Evolutionary conservation across 53 echinoderm and acorn worm species (phyloP), one percentile per base, ranked within the genome.

Genomic region (Luidia sarsii): DNA sequence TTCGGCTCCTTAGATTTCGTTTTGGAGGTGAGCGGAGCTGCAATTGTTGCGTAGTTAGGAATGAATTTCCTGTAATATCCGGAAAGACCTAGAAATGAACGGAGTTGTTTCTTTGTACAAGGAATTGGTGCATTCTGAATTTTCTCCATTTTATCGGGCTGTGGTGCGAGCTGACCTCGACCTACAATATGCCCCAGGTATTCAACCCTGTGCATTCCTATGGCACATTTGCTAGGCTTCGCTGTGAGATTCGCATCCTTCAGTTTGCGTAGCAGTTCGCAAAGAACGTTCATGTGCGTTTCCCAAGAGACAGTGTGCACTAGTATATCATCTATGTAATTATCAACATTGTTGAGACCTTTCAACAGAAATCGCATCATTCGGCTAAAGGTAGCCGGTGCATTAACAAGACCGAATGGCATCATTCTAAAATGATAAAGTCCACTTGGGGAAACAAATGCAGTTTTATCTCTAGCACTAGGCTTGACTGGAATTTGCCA

Each of bases 311-410:
- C 16, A 4, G 85, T 62, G 33, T 77, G 69, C 14, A 86, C 48
- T 9, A 86, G 53, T 24, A 86, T 81, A 30, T 86, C 87, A 25
- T 86, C 87, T 1, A 86, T 86, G 29, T 67, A 85, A 33, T 85
- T 77, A 18, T 62, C 15, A 8, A 79, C 77, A 16, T 75, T 64
- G 1, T 41, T 8, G 18, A 85, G 13, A 32, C 66, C 77, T 48
- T 46, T 52, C 10, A 85, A 22, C 35, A 79, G 51, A 31, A 23
- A 50, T 48, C 75, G 33, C 83, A 83, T 83, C 10, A 83, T 55
- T 16, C 83, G 38, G 27, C 83, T 83, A 57, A 83, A 83, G 1
- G 71, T 72, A 9, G 83, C 83, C 29, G 85, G 57, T 1, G 65
- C 71, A 50, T 75, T 85, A 6, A 85, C 85, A 11, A 85, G 43